phyloP scores from a whole-genome alignment of 1,140 invertebrate species.

The Aphelenchoides besseyi region DNA sequence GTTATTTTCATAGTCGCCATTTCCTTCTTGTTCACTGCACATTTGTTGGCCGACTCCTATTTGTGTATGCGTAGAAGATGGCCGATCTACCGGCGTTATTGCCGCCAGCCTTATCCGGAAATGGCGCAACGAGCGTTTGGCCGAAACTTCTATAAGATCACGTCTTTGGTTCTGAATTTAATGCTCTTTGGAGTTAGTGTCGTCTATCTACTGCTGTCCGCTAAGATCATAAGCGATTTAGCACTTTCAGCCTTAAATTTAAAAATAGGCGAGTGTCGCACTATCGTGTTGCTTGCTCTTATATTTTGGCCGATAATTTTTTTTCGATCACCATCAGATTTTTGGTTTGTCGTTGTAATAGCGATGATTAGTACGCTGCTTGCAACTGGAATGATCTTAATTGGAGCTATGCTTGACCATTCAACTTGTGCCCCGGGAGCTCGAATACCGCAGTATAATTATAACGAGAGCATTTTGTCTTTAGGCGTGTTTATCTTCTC shows the following conservation, averaged over 20 bases:
- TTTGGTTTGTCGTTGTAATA: slow-evolving; percentile 39
- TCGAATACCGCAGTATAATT: slow-evolving; percentile 27
- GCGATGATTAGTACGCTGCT: slow-evolving; percentile 49
- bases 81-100: slow-evolving; percentile 23
- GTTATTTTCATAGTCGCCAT: slow-evolving; percentile 15
- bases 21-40: slow-evolving; percentile 48
- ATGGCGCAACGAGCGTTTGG: slow-evolving; percentile 48
- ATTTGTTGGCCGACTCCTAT: slow-evolving; percentile 51
- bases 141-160: slow-evolving; percentile 20
- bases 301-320: slow-evolving; percentile 45
- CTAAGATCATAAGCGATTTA: slow-evolving; percentile 48
- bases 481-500: slow-evolving; percentile 48
- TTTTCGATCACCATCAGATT: slow-evolving; percentile 43
- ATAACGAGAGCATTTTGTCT: slow-evolving; percentile 34
- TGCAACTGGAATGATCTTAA: slow-evolving; percentile 42
- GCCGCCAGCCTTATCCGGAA: slow-evolving; percentile 51
- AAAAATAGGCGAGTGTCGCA: slow-evolving; percentile 35
- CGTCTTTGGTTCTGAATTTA: slow-evolving; percentile 24
- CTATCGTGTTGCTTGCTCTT: slow-evolving; percentile 39
- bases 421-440: slow-evolving; percentile 28
- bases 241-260: slow-evolving; percentile 28
- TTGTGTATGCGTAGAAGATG: slow-evolving; percentile 40
- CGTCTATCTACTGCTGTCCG: slow-evolving; percentile 51
- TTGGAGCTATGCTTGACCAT: slow-evolving; percentile 33
- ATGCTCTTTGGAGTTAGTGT: slow-evolving; percentile 45